phyloP scores from a whole-genome alignment of 2,113 vertebrate genomes.

The Dermatemys mawii region DNA sequence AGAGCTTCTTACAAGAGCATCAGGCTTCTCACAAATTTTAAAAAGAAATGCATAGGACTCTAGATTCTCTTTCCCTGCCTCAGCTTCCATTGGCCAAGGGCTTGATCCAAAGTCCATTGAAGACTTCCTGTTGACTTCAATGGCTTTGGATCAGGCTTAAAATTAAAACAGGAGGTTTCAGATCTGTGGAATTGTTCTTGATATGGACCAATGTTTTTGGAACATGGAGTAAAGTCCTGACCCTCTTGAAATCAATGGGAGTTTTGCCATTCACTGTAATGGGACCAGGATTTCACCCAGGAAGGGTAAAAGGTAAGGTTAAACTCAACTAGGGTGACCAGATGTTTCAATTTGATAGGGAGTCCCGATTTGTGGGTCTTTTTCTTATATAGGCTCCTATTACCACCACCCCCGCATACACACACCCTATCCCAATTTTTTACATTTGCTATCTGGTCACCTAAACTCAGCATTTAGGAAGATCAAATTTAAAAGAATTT shows the following conservation, averaged over 20 bases:
- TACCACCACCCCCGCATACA: too few species aligned
- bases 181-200: neutral
- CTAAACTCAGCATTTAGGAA: slow-evolving; percentile 10
- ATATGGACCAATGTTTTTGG: neutral
- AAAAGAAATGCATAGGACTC: neutral
- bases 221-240: neutral
- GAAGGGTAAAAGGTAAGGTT: neutral
- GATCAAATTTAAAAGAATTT: neutral
- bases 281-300: neutral
- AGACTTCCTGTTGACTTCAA: neutral
- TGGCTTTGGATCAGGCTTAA: neutral
- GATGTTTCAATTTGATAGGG: too few species aligned
- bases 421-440: too few species aligned
- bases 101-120: neutral
- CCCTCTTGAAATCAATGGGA: neutral
- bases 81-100: neutral
- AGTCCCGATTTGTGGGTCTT: too few species aligned
- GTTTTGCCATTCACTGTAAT: neutral
- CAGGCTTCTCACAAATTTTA: neutral
- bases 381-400: too few species aligned
- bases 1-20: neutral
- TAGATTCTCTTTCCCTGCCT: neutral
- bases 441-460: too few species aligned
- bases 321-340: too few species aligned
- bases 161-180: fast-evolving